phyloP scores from a whole-genome alignment of 2,888 invertebrate species.

The Sinotaia quadrata region DNA sequence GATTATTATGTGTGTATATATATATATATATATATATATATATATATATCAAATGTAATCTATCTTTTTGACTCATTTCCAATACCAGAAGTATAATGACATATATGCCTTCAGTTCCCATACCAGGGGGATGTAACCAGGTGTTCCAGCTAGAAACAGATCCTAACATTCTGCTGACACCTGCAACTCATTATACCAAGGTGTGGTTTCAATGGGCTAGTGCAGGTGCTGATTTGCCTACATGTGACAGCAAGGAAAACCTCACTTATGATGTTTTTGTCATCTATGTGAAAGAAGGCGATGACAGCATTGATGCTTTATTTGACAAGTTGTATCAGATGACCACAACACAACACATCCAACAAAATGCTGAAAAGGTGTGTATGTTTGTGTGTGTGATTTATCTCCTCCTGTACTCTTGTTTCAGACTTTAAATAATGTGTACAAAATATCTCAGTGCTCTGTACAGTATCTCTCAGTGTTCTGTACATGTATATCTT shows the following conservation, averaged over 20 bases:
- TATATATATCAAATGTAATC: too few species aligned
- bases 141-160: constrained; percentile 78
- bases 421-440: neutral
- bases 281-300: neutral
- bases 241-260: constrained; percentile 21
- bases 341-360: neutral
- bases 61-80: too few species aligned
- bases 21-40: too few species aligned
- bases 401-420: neutral
- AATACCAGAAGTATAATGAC: too few species aligned
- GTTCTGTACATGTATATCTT: too few species aligned
- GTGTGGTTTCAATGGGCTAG: constrained; percentile 75
- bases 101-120: constrained; percentile 82
- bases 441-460: too few species aligned
- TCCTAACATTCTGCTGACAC: constrained; percentile 73
- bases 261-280: constrained; percentile 19
- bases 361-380: constrained; percentile 2
- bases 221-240: constrained; percentile 73
- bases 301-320: neutral
- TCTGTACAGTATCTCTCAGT: too few species aligned
- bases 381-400: neutral
- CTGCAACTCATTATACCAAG: constrained; percentile 73
- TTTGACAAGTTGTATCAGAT: neutral
- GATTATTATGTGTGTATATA: too few species aligned
- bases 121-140: constrained; percentile 86